These are phyloP conservation scores for Cecidostiba fungosa DNA, from an alignment of 2,888 invertebrate genomes.

Conservation along the genomic window DNA sequence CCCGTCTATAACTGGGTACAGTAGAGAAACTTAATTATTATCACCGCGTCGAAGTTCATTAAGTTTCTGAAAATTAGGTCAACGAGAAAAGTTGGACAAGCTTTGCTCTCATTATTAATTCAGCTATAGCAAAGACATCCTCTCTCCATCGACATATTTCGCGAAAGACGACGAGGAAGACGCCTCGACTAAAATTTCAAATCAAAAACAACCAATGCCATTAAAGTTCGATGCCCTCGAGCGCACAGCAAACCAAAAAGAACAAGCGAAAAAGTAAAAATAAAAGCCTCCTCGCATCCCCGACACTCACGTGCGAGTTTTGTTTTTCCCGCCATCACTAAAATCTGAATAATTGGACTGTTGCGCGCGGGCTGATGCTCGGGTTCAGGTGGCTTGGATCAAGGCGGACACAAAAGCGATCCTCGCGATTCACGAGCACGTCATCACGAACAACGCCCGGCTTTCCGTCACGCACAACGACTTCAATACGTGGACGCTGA, in stretches of 20 bases:
- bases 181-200: background rate
- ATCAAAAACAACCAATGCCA: background rate
- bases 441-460: constrained; percentile 95
- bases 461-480: constrained; percentile 95
- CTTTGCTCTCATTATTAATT: background rate
- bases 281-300: background rate
- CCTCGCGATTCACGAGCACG: constrained; percentile 95
- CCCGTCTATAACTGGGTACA: background rate
- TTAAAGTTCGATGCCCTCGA: background rate
- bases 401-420: constrained; percentile 96
- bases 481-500: constrained; percentile 95
- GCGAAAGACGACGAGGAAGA: background rate
- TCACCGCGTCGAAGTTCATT: background rate
- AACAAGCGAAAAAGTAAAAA: background rate
- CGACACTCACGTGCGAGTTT: background rate
- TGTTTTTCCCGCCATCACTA: background rate
- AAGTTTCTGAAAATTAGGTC: background rate
- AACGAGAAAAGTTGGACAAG: background rate
- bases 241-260: background rate
- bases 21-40: background rate
- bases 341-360: constrained; percentile 43
- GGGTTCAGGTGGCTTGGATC: constrained; percentile 93
- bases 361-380: constrained; percentile 28
- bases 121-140: background rate
- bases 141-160: background rate